A percentile compares a stretch with the other conserved stretches of the same genome.
Evolutionary conservation across 2,888 invertebrate species (phyloP).

Genomic region (Laothoe populi): DNA sequence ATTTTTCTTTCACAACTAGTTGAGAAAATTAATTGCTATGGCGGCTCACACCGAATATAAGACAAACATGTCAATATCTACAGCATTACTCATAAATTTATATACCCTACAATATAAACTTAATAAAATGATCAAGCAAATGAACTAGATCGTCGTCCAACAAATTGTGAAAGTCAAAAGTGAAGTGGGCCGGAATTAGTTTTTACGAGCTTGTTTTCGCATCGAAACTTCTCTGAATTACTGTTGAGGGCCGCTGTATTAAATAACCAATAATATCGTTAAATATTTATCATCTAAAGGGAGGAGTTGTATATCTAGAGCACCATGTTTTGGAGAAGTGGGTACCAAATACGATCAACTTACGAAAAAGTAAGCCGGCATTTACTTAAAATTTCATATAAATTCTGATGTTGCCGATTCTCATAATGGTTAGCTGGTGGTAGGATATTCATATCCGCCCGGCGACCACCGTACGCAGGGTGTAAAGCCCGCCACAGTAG

Average conservation of each 20-base stretch:
- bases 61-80: neutral
- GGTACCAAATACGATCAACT: neutral
- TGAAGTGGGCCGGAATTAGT: constrained; percentile 27
- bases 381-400: no score
- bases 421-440: no score
- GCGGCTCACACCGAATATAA: no score
- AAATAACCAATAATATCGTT: constrained; percentile 21
- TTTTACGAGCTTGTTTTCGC: constrained; percentile 25
- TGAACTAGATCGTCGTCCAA: constrained; percentile 12
- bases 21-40: no score
- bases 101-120: neutral
- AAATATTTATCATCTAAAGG: neutral
- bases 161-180: constrained; percentile 27
- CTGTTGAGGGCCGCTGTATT: constrained; percentile 7
- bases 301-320: neutral
- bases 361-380: no score
- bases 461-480: no score
- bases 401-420: no score
- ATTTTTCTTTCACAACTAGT: no score
- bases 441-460: no score
- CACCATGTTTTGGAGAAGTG: neutral
- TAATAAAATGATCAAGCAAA: constrained; percentile 16
- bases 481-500: no score
- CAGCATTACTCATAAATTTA: neutral
- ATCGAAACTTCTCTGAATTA: constrained; percentile 25